These are phyloP conservation scores for Ovibos moschatus DNA, from an alignment of 2,113 vertebrate genomes.

Conservation along the genomic window DNA sequence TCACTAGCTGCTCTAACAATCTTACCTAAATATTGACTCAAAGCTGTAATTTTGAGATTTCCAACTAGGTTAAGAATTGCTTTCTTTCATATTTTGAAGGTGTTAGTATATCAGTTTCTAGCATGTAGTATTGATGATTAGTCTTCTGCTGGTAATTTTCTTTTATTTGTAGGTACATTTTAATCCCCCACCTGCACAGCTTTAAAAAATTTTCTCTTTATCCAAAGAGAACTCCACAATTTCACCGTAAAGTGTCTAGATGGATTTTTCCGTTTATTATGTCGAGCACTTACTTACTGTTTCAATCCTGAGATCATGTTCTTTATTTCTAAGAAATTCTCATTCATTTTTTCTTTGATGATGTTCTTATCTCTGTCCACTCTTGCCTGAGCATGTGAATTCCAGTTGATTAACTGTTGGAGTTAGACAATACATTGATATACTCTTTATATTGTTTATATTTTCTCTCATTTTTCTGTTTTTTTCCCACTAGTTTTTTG, in stretches of 20 bases:
- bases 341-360: not conserved
- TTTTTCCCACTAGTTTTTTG: not conserved
- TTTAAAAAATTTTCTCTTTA: not conserved
- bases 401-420: not conserved
- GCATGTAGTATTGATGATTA: not conserved
- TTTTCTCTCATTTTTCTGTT: not conserved
- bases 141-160: not conserved
- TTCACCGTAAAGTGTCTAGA: not conserved
- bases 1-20: not conserved
- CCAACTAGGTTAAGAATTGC: not conserved
- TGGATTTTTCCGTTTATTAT: not conserved
- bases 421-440: not conserved
- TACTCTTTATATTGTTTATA: not conserved
- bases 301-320: not conserved
- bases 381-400: not conserved
- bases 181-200: not conserved
- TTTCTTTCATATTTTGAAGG: not conserved
- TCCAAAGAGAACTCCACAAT: not conserved
- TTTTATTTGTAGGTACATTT: not conserved
- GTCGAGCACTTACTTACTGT: not conserved
- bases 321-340: constrained; percentile 11
- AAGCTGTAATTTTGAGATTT: not conserved
- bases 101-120: not conserved
- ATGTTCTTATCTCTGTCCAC: not conserved
- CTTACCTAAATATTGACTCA: not conserved